Evolutionary conservation across 2,888 invertebrate species (phyloP), one percentile per base, ranked within the genome.

Genomic region (Minunthozetes semirufus): DNA sequence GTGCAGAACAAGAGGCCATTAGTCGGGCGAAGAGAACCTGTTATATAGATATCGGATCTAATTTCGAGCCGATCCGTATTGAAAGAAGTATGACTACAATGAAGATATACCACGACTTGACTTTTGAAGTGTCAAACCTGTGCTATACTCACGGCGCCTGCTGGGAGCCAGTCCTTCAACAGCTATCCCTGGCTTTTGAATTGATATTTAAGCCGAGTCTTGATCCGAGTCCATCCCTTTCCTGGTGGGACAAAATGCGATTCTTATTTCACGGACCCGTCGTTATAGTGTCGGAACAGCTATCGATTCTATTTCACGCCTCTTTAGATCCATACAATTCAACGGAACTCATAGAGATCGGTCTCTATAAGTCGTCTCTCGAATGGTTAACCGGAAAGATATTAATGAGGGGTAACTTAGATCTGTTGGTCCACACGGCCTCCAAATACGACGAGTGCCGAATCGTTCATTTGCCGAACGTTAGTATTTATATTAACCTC

Each of bases 361-460:
- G 93, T 0, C 99, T 98, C 97, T 90, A 89, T 53, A 89, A 93
- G 80, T 88, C 96, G 4, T 90, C 92, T 46, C 88, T 99, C 81
- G 95, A 98, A 80, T 98, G 98, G 97, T 94, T 94, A 13, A 79
- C 73, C 70, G 79, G 79, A 76, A 59, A 72, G 50, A 90, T 94
- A 76, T 89, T 93, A 72, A 90, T 94, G 81, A 92, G 94, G 81
- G 96, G 97, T 2, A 93, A 96, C 81, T 85, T 99, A 76, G 93
- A 95, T 83, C 92, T 98, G 80, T 94, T 91, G 81, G 94, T 96
- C 1, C 88, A 96, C 76, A 99, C 98, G 0, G 98, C 98, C 0
- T 97, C 97, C 77, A 97, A 99, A 83, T 99, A 99, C 85, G 98
- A 99, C 84, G 99, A 99, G 84, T 96, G 96, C 81, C 89, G 93